Evolutionary conservation across 1,140 invertebrate genomes (phyloP).

Genomic region (Trissolcus basalis): DNA sequence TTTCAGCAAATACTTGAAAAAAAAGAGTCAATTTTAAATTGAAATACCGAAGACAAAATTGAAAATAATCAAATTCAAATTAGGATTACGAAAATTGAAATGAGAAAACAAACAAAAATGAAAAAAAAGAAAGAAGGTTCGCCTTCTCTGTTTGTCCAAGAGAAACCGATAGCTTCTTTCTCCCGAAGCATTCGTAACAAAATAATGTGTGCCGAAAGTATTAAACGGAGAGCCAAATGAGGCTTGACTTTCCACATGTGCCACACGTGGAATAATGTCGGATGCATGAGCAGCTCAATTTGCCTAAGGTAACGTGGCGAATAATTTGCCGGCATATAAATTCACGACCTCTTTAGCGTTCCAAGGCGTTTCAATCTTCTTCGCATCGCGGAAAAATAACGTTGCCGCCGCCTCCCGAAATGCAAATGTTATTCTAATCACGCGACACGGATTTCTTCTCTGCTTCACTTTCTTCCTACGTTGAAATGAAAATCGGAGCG

Average conservation of each 20-base stretch:
- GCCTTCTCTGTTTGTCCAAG: slow-evolving; percentile 2
- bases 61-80: no score
- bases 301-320: slow-evolving; percentile 26
- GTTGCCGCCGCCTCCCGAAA: background rate
- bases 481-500: no score
- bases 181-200: slow-evolving; percentile 9
- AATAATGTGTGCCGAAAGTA: slow-evolving; percentile 35
- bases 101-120: no score
- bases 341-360: slow-evolving; percentile 17
- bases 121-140: background rate
- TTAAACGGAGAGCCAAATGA: slow-evolving; percentile 34
- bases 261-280: slow-evolving; percentile 16
- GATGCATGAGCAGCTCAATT: slow-evolving; percentile 26
- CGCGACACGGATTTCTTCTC: no score
- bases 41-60: no score
- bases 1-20: no score
- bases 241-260: slow-evolving; percentile 14
- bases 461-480: no score
- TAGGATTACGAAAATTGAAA: no score
- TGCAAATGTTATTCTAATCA: no score
- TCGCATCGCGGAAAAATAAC: background rate
- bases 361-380: background rate
- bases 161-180: slow-evolving; percentile 33
- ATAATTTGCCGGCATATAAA: slow-evolving; percentile 27
- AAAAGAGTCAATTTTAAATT: no score